Percentiles rank a stretch among this genome's conserved stretches.
phyloP scores from a whole-genome alignment of 1,140 invertebrate genomes.

The Samia ricini region DNA sequence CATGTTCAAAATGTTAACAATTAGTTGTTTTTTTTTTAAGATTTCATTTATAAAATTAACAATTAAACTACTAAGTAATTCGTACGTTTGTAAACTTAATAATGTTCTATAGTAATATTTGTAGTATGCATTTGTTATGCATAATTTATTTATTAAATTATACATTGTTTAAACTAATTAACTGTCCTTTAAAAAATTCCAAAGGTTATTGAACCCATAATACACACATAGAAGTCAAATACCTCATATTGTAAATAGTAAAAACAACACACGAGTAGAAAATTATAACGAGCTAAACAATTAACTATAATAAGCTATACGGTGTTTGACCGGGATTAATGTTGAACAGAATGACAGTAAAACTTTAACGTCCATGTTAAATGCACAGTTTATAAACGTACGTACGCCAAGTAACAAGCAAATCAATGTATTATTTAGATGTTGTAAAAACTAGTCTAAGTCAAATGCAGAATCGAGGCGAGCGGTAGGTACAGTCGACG shows the following conservation, averaged over 20 bases:
- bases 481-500: slow-evolving; percentile 22
- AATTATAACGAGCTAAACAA: slow-evolving; percentile 24
- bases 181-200: not conserved
- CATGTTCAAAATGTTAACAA: not conserved
- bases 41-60: no score
- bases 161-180: no score
- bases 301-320: slow-evolving; percentile 14
- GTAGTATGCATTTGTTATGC: no score
- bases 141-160: no score
- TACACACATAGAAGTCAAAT: slow-evolving; percentile 17
- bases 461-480: slow-evolving; percentile 22
- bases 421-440: not conserved
- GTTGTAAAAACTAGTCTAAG: slow-evolving; percentile 17
- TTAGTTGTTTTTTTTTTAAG: no score
- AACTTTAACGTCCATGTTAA: not conserved
- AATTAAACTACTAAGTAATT: no score
- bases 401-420: not conserved
- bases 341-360: not conserved
- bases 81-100: no score
- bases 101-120: no score
- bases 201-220: slow-evolving; percentile 41
- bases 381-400: not conserved
- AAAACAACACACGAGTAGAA: slow-evolving; percentile 15
- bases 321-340: not conserved
- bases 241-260: slow-evolving; percentile 18